phyloP scores from a whole-genome alignment of 2,888 invertebrate genomes.

The Ellobium chinense region DNA sequence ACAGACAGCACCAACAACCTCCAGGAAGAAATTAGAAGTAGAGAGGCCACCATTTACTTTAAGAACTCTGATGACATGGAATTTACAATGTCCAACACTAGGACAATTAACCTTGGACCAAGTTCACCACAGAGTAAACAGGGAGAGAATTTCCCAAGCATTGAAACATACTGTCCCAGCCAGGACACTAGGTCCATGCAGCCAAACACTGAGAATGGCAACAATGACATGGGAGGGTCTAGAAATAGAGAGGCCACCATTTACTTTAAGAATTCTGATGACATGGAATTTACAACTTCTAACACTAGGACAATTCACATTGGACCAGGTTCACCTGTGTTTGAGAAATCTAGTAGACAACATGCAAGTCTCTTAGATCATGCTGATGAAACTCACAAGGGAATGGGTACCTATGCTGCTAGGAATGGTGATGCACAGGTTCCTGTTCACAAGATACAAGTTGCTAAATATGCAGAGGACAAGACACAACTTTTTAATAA shows the following conservation, averaged over 20 bases:
- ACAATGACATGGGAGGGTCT: neutral
- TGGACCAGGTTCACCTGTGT: neutral
- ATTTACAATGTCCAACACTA: neutral
- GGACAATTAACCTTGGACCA: conserved; percentile 1
- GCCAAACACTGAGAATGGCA: too few relatives aligned
- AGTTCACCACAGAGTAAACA: neutral
- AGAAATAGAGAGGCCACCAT: neutral
- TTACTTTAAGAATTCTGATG: neutral
- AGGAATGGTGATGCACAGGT: too few relatives aligned
- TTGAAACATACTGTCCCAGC: too few relatives aligned
- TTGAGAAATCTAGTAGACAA: too few relatives aligned
- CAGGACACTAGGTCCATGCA: too few relatives aligned
- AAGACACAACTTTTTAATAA: neutral
- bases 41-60: neutral
- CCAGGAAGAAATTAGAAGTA: too few relatives aligned
- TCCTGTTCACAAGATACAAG: neutral
- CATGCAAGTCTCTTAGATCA: too few relatives aligned
- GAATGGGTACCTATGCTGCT: neutral
- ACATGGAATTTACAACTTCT: neutral
- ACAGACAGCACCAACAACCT: neutral
- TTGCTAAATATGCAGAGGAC: neutral
- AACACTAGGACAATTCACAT: neutral
- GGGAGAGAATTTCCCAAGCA: neutral
- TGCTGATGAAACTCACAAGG: too few relatives aligned
- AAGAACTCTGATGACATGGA: neutral